phyloP scores from a whole-genome alignment of 37 sponge, comb jelly and placozoan species.

The Hormiphora californensis region DNA sequence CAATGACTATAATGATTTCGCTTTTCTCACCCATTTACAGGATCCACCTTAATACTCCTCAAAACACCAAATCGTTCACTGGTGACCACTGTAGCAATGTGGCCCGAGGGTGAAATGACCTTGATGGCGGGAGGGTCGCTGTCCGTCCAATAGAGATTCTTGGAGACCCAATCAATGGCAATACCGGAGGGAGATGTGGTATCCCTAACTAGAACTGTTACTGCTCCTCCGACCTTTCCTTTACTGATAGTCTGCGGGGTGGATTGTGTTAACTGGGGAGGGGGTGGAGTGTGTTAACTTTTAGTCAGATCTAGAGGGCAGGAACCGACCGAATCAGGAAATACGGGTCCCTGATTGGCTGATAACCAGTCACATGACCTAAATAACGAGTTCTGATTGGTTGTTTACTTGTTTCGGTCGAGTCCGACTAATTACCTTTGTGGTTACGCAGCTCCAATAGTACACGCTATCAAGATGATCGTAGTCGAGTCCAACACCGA shows the following conservation, averaged over 20 bases:
- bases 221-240: too few relatives aligned
- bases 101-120: not conserved
- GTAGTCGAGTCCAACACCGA: conserved; percentile 16
- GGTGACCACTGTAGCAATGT: not conserved
- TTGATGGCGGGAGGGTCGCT: not conserved
- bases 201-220: too few relatives aligned
- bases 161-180: not conserved
- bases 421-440: too few relatives aligned
- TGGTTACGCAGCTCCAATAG: conserved; percentile 24
- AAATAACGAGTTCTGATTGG: too few relatives aligned
- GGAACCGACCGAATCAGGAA: too few relatives aligned
- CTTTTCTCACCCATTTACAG: not conserved
- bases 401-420: too few relatives aligned
- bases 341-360: too few relatives aligned
- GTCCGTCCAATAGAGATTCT: not conserved
- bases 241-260: too few relatives aligned
- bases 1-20: not conserved
- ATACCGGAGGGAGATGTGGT: conserved; percentile 14
- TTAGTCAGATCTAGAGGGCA: too few relatives aligned
- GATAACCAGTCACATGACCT: too few relatives aligned
- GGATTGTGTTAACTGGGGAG: too few relatives aligned
- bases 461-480: not conserved
- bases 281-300: too few relatives aligned
- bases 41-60: conserved; percentile 29
- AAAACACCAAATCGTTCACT: not conserved